A percentile compares a stretch with the other conserved stretches of the same genome.
Conservation (phyloP, 2,797 vertebrate genomes). For the Aplochiton taeniatus region DNA sequence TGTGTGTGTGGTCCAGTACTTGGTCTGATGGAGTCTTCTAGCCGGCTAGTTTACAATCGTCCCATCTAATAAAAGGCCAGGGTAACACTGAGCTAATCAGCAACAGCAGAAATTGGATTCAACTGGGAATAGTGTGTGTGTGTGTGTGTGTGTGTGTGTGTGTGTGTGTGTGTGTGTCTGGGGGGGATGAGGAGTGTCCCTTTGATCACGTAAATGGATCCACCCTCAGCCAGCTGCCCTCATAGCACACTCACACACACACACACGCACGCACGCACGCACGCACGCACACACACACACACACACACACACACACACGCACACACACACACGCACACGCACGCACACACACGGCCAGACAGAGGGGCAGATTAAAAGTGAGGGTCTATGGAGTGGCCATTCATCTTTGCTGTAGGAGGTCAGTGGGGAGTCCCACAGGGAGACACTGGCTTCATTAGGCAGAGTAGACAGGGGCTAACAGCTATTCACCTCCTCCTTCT, state of each 20-base stretch:
- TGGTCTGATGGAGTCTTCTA: too few species aligned
- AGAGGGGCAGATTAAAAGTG: conserved; percentile 59
- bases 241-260: background rate
- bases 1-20: too few species aligned
- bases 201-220: conserved; percentile 70
- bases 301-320: conserved; percentile 31
- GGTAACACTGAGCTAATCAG: too few species aligned
- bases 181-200: conserved; percentile 40
- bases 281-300: conserved; percentile 25
- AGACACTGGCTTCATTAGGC: background rate
- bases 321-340: conserved; percentile 25
- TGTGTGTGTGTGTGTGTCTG: background rate
- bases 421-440: conserved; percentile 28
- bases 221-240: conserved; percentile 60
- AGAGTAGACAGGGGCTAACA: too few species aligned
- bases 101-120: too few species aligned
- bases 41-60: too few species aligned
- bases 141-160: too few species aligned
- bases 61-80: too few species aligned
- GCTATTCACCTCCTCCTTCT: conserved; percentile 1
- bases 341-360: conserved; percentile 25
- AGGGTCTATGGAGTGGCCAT: conserved; percentile 50
- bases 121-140: too few species aligned
- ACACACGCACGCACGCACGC: conserved; percentile 24
- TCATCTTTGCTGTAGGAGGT: conserved; percentile 71